Percentiles rank a stretch among this genome's conserved stretches.
phyloP scores from a whole-genome alignment of 92 coral and sea anemone genomes.

The Ricordea florida region DNA sequence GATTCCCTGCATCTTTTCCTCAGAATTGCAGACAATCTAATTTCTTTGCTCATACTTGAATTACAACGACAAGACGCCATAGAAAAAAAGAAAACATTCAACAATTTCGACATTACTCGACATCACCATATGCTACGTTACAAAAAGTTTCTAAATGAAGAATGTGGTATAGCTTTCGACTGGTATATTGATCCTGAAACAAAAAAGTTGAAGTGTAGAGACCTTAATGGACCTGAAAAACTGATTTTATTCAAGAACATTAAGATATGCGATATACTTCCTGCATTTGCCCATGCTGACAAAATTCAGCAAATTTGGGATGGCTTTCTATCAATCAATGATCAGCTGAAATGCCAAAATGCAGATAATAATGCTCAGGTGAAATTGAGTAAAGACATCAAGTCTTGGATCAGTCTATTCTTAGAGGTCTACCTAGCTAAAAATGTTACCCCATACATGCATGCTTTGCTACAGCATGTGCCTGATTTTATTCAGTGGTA shows the following conservation, averaged over 20 bases:
- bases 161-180: conserved; percentile 28
- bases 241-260: conserved; percentile 19
- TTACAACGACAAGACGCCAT: conserved; percentile 48
- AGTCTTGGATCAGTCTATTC: conserved; percentile 8
- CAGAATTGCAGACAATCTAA: conserved; percentile 36
- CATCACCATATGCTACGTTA: conserved; percentile 25
- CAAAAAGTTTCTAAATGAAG: neutral
- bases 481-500: conserved; percentile 33
- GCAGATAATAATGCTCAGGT: neutral
- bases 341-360: neutral
- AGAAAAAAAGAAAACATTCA: conserved; percentile 38
- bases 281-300: neutral
- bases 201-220: conserved; percentile 37
- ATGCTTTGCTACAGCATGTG: conserved; percentile 41
- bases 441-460: conserved; percentile 43
- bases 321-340: neutral
- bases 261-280: neutral
- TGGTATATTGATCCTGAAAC: conserved; percentile 27
- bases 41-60: conserved; percentile 31
- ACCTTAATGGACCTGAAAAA: conserved; percentile 16
- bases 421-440: conserved; percentile 6
- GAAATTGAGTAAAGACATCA: conserved; percentile 1
- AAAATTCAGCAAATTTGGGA: conserved; percentile 24
- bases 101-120: conserved; percentile 3
- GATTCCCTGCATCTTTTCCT: conserved; percentile 29